Base-by-base conservation (phyloP, 2,888 invertebrate species). In the Epirrita christyi region DNA sequence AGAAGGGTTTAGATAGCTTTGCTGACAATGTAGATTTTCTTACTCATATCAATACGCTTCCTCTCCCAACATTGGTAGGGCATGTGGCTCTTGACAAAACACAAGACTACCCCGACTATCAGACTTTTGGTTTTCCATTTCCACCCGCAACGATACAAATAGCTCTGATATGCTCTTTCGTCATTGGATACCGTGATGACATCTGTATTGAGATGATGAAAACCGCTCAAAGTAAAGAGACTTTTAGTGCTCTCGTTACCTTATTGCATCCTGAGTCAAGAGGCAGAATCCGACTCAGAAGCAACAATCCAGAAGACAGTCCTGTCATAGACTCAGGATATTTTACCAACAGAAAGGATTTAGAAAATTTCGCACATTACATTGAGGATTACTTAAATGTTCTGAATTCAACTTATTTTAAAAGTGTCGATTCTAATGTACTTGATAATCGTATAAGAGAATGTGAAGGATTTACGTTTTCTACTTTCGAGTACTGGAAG, bases 261-360 rank as follows among this genome's bases (percentile, higher is more conserved):
- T 6, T 46, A 8, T 29, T 60, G 6, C 52, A 53, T 32, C 60
- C 60, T 1, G 21, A 56, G 37, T 63, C 62, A 13, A 56, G 36
- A 34, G 62, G 62, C 0, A 53, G 42, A 15, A 29, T 63, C 4
- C 42, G 42, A 42, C 38, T 62, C 2, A 42, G 29, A 46, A 94
- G 28, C 95, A 95, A 0, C 95, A 95, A 0, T 88, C 92, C 15
- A 93, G 94, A 50, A 82, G 90, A 0, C 2, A 53, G 50, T 14
- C 51, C 59, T 67, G 92, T 57, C 95, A 59, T 63, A 11, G 34
- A 44, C 4, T 32, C 21, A 10, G 46, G 52, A 0, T 62, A 50
- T 29, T 59, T 52, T 8, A 38, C 48, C 1, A 34, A 55, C 13
- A 9, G 14, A 27, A 40, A 43, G 0, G 61, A 62, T 43, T 55